Evolutionary conservation across 2,113 vertebrate species (phyloP).

Genomic region (Pelecanoides urinatrix): DNA sequence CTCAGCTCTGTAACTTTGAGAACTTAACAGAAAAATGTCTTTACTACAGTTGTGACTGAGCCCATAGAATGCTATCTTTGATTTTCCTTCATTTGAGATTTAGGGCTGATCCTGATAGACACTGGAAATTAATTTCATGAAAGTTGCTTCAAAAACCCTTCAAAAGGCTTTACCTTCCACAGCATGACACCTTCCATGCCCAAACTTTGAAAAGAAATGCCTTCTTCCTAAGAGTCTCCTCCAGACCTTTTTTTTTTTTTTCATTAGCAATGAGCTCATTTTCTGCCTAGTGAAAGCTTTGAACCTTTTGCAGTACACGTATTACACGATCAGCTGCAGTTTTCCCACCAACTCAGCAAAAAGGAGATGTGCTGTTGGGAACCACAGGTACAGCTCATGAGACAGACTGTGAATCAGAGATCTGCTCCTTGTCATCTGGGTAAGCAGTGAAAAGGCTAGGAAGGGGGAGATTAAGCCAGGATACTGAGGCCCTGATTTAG

Average conservation of each 20-base stretch:
- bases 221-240: not conserved
- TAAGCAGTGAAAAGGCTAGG: not conserved
- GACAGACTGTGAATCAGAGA: not conserved
- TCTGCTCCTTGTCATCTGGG: not conserved
- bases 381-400: not conserved
- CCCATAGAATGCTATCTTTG: not conserved
- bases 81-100: not conserved
- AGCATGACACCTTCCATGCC: accelerated
- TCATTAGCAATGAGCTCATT: not conserved
- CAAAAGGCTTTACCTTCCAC: not conserved
- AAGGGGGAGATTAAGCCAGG: not conserved
- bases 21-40: not conserved
- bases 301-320: not conserved
- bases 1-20: not conserved
- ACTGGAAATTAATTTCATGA: not conserved
- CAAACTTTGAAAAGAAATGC: not conserved
- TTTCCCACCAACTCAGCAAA: not conserved
- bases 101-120: not conserved
- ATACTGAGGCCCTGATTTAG: not conserved
- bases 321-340: not conserved
- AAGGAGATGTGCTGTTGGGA: not conserved
- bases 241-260: not conserved
- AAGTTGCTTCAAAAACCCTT: not conserved
- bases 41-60: not conserved
- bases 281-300: not conserved